Percentiles rank a stretch among this genome's conserved stretches.
These are phyloP conservation scores for Apis dorsata DNA, from an alignment of 1,140 invertebrate species.

Conservation along the genomic window DNA sequence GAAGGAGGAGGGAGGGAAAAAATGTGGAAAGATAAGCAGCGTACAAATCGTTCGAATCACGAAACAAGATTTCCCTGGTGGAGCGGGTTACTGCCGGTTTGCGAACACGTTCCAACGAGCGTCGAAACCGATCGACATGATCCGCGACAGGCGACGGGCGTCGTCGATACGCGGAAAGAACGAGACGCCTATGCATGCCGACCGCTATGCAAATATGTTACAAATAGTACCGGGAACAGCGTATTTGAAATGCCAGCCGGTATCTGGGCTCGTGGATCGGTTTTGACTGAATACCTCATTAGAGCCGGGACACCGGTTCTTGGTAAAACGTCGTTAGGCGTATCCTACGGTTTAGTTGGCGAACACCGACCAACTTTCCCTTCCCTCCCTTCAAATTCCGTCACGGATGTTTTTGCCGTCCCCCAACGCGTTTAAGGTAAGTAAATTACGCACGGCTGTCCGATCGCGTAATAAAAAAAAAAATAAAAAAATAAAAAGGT, in stretches of 20 bases:
- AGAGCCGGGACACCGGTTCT: constrained; percentile 32
- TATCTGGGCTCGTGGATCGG: constrained; percentile 47
- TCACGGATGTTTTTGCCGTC: constrained; percentile 21
- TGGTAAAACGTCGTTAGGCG: constrained; percentile 45
- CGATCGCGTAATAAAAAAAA: background rate
- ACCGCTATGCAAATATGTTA: constrained; percentile 44
- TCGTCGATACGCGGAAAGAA: constrained; percentile 28
- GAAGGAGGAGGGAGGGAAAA: no score
- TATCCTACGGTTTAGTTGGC: constrained; percentile 15
- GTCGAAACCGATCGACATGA: background rate
- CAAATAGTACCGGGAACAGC: constrained; percentile 40
- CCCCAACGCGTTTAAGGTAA: constrained; percentile 15
- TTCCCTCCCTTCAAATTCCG: constrained; percentile 29
- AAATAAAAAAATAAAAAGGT: no score
- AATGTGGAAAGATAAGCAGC: background rate
- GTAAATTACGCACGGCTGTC: constrained; percentile 14
- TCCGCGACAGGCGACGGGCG: background rate
- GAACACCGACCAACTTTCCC: constrained; percentile 8
- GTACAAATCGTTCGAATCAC: background rate
- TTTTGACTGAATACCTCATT: constrained; percentile 55
- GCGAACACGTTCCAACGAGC: background rate
- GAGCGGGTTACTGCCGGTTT: background rate
- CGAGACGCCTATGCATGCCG: background rate
- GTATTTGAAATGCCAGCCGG: constrained; percentile 36
- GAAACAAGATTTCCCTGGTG: background rate